A percentile compares a stretch with the other conserved stretches of the same genome.
These are phyloP conservation scores for Ennomos quercinarius DNA, from an alignment of 2,888 invertebrate species.

Conservation along the genomic window DNA sequence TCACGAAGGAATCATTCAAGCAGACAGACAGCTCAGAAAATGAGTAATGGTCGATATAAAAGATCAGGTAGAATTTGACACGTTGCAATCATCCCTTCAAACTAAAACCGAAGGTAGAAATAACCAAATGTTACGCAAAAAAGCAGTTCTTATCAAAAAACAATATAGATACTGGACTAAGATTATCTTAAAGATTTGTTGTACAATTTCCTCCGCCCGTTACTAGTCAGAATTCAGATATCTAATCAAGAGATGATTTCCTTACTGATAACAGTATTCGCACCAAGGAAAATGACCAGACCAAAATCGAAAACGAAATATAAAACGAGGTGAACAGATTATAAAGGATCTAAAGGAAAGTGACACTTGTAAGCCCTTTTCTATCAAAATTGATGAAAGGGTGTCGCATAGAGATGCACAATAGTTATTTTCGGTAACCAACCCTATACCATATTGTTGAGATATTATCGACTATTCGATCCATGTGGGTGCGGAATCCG, in stretches of 20 bases:
- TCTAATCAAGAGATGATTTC: constrained; percentile 32
- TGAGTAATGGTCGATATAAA: constrained; percentile 68
- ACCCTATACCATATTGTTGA: constrained; percentile 73
- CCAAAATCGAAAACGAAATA: constrained; percentile 20
- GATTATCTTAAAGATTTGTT: constrained; percentile 27
- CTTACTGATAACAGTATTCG: constrained; percentile 20
- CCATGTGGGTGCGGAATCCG: constrained; percentile 72
- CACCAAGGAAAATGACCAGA: constrained; percentile 39
- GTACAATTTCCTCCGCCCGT: constrained; percentile 17
- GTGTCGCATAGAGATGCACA: constrained; percentile 77
- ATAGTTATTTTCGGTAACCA: constrained; percentile 76
- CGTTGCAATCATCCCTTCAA: constrained; percentile 71
- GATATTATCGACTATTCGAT: constrained; percentile 74
- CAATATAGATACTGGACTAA: constrained; percentile 13
- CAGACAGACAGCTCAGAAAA: constrained; percentile 56
- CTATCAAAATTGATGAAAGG: constrained; percentile 80
- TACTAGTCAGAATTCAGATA: constrained; percentile 9
- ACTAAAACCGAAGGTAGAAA: constrained; percentile 44
- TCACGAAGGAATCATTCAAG: constrained; percentile 72
- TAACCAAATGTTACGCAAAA: constrained; percentile 21
- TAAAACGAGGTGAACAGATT: constrained; percentile 45
- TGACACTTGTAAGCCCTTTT: constrained; percentile 83
- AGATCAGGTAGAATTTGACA: constrained; percentile 78
- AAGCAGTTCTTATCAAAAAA: constrained; percentile 14
- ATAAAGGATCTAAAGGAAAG: constrained; percentile 58